Evolutionary conservation across 2,113 vertebrate genomes (phyloP), one percentile per base, ranked within the genome.

Genomic region (Tautogolabrus adspersus): DNA sequence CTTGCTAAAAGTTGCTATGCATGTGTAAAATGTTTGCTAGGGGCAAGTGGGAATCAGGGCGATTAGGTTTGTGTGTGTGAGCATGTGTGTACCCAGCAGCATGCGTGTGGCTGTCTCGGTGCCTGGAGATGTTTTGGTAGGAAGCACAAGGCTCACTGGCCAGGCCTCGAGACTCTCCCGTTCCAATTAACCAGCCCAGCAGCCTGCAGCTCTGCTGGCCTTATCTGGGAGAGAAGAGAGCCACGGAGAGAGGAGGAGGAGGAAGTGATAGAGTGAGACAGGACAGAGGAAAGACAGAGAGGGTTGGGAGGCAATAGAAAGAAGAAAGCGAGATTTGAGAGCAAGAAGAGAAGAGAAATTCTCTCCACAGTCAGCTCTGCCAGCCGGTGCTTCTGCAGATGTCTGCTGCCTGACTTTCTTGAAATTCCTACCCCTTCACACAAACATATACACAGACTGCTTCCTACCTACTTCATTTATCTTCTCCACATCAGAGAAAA

Each of bases 151-250:
- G 77, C 87, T 90, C 72, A 75, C 73, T 91, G 90, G 88, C 86
- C 89, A 89, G 76, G 87, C 89, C 89, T 79, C 71, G 19, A 88
- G 86, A 87, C 86, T 83, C 75, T 87, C 75, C 58, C 64, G 72
- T 90, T 92, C 90, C 89, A 93, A 92, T 93, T 92, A 93, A 91
- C 59, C 88, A 89, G 88, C 87, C 87, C 87, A 90, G 80, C 85
- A 90, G 89, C 91, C 89, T 87, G 87, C 79, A 92, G 91, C 90
- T 70, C 75, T 60, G 38, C 81, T 81, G 69, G 80, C 87, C 89
- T 91, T 93, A 91, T 91, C 92, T 82, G 78, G 44, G 68, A 52
- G 61, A 51, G 58, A 67, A 66, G 37, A 49, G 55, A 40, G 18
- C n/a, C 47, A n/a, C 47, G 12, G 4, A 58, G 13, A 47, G 26